phyloP scores from a whole-genome alignment of 2,888 invertebrate genomes.

The Stomorhina lunata region DNA sequence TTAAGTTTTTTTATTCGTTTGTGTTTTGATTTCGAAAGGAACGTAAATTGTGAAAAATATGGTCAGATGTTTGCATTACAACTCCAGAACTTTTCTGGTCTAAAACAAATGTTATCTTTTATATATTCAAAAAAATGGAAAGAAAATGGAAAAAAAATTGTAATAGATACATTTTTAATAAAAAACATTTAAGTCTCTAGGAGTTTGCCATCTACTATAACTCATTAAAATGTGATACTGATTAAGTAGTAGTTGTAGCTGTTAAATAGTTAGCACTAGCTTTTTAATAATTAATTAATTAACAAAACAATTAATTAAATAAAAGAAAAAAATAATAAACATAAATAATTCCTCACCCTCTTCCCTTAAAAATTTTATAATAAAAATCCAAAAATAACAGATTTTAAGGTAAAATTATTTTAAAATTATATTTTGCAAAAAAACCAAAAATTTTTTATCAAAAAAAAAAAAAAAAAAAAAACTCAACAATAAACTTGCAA shows the following conservation, averaged over 20 bases:
- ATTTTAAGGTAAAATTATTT: conserved; percentile 16
- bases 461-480: conserved; percentile 5
- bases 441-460: conserved; percentile 42
- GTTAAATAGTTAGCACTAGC: conserved; percentile 66
- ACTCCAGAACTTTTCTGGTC: conserved; percentile 58
- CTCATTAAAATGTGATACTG: conserved; percentile 66
- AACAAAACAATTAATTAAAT: conserved; percentile 13
- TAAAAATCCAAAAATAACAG: conserved; percentile 1
- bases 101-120: conserved; percentile 3
- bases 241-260: conserved; percentile 66
- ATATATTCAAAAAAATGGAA: background rate
- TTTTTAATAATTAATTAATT: too few species aligned
- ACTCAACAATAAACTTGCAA: conserved; percentile 27
- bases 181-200: conserved; percentile 46
- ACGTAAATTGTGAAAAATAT: conserved; percentile 66
- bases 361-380: conserved; percentile 10
- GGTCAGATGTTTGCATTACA: conserved; percentile 65
- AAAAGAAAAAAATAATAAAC: conserved; percentile 19
- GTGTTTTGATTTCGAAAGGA: conserved; percentile 66
- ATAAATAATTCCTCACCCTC: conserved; percentile 24
- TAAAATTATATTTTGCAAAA: too few species aligned
- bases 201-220: conserved; percentile 66
- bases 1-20: conserved; percentile 64
- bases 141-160: background rate
- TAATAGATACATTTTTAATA: conserved; percentile 38